Evolutionary conservation across 2,797 vertebrate genomes (phyloP).

Genomic region (Thripadectes ignobilis): DNA sequence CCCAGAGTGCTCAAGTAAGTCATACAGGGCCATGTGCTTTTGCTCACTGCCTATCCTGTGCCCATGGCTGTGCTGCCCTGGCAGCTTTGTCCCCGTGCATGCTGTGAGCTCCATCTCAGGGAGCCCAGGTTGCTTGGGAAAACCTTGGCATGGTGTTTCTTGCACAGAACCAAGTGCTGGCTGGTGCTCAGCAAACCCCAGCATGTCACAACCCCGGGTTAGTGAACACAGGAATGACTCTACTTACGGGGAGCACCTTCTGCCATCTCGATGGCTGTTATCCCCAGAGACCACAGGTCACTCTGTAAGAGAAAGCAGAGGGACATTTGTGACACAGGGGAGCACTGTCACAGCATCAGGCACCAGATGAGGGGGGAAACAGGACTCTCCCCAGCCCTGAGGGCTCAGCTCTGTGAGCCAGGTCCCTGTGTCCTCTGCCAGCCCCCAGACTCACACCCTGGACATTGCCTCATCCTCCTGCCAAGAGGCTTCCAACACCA

Average conservation of each 20-base stretch:
- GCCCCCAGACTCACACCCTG: neutral
- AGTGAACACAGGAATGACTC: neutral
- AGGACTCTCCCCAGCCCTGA: neutral
- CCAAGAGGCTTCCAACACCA: neutral
- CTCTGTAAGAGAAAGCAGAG: slow-evolving; percentile 82
- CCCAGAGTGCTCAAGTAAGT: neutral
- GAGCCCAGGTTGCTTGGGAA: neutral
- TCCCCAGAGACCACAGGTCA: slow-evolving; percentile 96
- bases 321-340: neutral
- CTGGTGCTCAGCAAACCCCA: neutral
- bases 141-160: neutral
- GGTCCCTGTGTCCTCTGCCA: neutral
- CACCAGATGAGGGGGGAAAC: neutral
- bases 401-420: neutral
- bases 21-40: neutral
- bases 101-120: rapidly evolving
- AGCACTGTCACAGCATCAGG: neutral
- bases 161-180: rapidly evolving
- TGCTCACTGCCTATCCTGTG: neutral
- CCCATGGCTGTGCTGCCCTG: neutral
- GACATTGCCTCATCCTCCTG: neutral
- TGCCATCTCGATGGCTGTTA: slow-evolving; percentile 97
- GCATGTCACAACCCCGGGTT: neutral
- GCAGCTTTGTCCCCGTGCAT: neutral
- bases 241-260: slow-evolving; percentile 97